Evolutionary conservation across 2,797 vertebrate genomes (phyloP).

Genomic region (Huso huso): DNA sequence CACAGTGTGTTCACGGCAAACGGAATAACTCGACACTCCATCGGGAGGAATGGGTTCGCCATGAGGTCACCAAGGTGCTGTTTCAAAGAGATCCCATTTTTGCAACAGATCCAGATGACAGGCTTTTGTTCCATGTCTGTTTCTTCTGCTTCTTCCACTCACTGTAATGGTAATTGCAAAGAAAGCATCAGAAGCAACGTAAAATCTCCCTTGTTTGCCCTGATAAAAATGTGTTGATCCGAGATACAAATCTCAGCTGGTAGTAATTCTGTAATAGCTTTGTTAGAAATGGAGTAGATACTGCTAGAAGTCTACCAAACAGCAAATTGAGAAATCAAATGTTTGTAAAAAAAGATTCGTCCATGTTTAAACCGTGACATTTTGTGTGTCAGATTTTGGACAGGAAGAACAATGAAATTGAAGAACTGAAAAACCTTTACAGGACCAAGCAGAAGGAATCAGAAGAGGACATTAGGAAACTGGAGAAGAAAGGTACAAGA

Average conservation of each 20-base stretch:
- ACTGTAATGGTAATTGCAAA: no score
- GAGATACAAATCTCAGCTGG: no score
- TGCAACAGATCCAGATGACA: not conserved
- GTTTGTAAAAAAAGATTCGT: no score
- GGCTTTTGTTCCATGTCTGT: no score
- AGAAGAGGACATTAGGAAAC: slow-evolving; percentile 51
- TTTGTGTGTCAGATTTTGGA: slow-evolving; percentile 71
- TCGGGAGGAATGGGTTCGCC: slow-evolving; percentile 12
- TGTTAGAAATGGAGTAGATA: no score
- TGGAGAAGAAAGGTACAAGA: slow-evolving; percentile 63
- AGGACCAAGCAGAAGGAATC: slow-evolving; percentile 50
- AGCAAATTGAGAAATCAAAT: no score
- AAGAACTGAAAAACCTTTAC: slow-evolving; percentile 72
- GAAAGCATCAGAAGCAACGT: no score
- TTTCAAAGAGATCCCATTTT: slow-evolving; percentile 19
- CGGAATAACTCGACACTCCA: slow-evolving; percentile 10
- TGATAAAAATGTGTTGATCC: no score
- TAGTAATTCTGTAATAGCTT: no score
- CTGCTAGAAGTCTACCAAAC: no score
- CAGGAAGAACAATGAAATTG: slow-evolving; percentile 85
- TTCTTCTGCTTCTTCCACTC: no score
- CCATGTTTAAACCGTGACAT: not conserved
- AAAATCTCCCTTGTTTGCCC: no score
- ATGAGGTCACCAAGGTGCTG: slow-evolving; percentile 16
- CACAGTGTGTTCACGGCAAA: slow-evolving; percentile 14